Conservation (phyloP, 2,797 vertebrate species). For the Periophthalmus magnuspinnatus region DNA sequence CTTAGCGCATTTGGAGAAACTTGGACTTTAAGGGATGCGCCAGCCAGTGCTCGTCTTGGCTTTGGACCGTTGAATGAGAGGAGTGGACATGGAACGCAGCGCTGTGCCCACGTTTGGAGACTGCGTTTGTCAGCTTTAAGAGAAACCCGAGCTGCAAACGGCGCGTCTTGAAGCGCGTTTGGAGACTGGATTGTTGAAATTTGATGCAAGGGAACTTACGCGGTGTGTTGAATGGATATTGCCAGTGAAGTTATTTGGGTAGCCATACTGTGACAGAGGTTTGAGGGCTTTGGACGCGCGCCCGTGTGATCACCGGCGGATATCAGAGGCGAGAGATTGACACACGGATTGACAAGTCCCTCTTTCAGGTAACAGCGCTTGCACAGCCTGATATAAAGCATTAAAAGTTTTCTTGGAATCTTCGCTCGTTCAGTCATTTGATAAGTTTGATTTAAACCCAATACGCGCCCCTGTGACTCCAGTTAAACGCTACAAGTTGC, state of each 20-base stretch:
- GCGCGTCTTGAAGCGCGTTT: not conserved
- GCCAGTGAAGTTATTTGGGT: slow-evolving; percentile 56
- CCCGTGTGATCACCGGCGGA: slow-evolving; percentile 60
- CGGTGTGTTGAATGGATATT: slow-evolving; percentile 55
- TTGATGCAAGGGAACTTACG: slow-evolving; percentile 59
- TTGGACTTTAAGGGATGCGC: slow-evolving; percentile 66
- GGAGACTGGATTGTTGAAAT: slow-evolving; percentile 29
- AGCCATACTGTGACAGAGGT: slow-evolving; percentile 54
- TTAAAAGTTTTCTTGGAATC: not conserved
- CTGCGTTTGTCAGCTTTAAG: slow-evolving; percentile 22
- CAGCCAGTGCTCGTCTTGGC: slow-evolving; percentile 50
- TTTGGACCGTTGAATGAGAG: slow-evolving; percentile 54
- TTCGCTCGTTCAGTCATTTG: not conserved
- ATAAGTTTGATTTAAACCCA: slow-evolving; percentile 27
- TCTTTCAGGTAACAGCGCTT: slow-evolving; percentile 60
- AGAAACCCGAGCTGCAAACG: slow-evolving; percentile 14
- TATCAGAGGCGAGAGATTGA: slow-evolving; percentile 39
- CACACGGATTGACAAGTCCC: slow-evolving; percentile 60
- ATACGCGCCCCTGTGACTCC: slow-evolving; percentile 8
- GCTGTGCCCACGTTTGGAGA: slow-evolving; percentile 38
- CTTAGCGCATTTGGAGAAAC: slow-evolving; percentile 50
- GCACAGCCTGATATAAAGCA: not conserved
- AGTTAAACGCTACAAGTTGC: slow-evolving; percentile 57
- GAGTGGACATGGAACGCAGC: slow-evolving; percentile 53
- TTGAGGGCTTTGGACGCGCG: slow-evolving; percentile 65